These are phyloP conservation scores for Octodon degus DNA, from an alignment of 2,113 vertebrate genomes.

Conservation along the genomic window DNA sequence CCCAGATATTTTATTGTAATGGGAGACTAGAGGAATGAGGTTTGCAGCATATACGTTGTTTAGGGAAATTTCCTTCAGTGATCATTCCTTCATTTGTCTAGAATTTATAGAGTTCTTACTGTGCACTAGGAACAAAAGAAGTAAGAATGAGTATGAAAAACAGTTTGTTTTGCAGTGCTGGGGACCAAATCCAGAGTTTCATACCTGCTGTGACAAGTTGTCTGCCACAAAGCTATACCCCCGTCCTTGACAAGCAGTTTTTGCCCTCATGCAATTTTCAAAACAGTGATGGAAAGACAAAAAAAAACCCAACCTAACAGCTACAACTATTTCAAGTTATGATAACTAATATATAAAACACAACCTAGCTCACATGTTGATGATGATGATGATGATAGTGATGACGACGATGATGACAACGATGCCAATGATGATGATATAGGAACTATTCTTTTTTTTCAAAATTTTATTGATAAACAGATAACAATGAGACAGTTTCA, in stretches of 20 bases:
- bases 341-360: slow-evolving; percentile 35
- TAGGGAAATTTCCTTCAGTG: slow-evolving; percentile 37
- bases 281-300: not conserved
- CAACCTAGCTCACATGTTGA: not conserved
- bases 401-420: not conserved
- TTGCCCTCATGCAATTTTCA: not conserved
- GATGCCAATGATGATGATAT: not conserved
- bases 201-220: not conserved
- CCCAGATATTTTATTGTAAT: slow-evolving; percentile 51
- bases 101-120: slow-evolving; percentile 43
- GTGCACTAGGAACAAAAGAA: not conserved
- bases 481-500: no score
- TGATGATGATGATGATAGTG: not conserved
- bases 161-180: not conserved
- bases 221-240: not conserved
- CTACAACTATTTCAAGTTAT: slow-evolving; percentile 45
- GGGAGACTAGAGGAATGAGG: slow-evolving; percentile 19
- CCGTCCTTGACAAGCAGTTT: not conserved
- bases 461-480: no score
- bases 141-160: slow-evolving; percentile 15
- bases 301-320: not conserved
- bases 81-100: slow-evolving; percentile 40
- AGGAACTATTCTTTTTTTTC: slow-evolving; percentile 2
- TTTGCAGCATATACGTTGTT: slow-evolving; percentile 47
- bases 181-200: not conserved